These are phyloP conservation scores for Tachysurus vachellii DNA, from an alignment of 2,113 vertebrate species.

Conservation along the genomic window DNA sequence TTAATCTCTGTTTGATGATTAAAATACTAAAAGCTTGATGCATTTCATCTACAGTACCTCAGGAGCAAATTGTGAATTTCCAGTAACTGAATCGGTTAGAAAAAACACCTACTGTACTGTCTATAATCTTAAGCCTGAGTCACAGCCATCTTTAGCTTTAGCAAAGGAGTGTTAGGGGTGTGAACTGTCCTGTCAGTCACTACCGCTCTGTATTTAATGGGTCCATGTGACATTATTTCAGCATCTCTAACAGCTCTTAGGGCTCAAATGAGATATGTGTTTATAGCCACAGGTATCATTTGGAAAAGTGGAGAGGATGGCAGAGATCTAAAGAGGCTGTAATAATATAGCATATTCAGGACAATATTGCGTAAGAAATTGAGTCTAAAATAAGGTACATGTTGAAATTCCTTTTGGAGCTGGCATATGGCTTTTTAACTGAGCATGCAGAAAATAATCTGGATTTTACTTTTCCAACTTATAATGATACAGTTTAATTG, in stretches of 20 bases:
- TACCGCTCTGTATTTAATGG: slow-evolving; percentile 1
- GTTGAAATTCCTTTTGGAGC: neutral
- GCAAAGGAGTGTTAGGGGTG: neutral
- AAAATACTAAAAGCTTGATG: neutral
- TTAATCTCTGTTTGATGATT: neutral
- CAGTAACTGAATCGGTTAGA: neutral
- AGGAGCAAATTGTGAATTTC: neutral
- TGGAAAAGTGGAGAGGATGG: neutral
- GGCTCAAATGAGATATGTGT: slow-evolving; percentile 12
- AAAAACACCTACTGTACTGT: neutral
- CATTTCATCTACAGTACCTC: neutral
- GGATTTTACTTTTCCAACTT: neutral
- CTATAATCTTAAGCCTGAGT: neutral
- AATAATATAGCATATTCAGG: neutral
- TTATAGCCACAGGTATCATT: slow-evolving; percentile 20
- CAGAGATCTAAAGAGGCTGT: neutral
- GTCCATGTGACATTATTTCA: slow-evolving; percentile 7
- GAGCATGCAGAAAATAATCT: neutral
- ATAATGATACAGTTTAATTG: neutral
- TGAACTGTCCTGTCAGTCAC: slow-evolving; percentile 5
- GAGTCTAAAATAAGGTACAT: neutral
- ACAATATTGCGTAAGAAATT: neutral
- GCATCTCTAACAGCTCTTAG: neutral
- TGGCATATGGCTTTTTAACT: neutral
- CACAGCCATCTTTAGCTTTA: neutral